Conservation (phyloP, 2,797 vertebrate species). For the Rhabdophis nuchalis region DNA sequence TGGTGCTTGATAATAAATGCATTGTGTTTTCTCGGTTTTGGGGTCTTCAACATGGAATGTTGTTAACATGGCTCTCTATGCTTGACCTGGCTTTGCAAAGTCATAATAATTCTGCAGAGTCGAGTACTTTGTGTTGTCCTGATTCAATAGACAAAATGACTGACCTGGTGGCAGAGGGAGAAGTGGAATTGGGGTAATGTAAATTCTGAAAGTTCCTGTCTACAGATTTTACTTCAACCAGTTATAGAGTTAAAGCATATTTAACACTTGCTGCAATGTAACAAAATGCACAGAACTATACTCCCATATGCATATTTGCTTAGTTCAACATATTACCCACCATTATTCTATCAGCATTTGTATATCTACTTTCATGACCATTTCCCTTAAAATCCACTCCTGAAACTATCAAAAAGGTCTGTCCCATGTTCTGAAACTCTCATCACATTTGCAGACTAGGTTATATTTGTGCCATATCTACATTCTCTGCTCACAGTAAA, state of each 20-base stretch:
- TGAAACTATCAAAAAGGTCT: not conserved
- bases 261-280: not conserved
- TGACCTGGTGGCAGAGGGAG: not conserved
- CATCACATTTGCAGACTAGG: not conserved
- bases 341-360: not conserved
- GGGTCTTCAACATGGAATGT: not conserved
- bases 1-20: not conserved
- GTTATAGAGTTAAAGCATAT: not conserved
- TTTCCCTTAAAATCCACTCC: not conserved
- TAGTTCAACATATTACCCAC: not conserved
- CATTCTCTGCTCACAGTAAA: not conserved
- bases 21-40: not conserved
- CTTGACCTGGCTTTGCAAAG: not conserved
- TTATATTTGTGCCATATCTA: not conserved
- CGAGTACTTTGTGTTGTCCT: not conserved
- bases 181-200: not conserved
- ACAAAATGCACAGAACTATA: not conserved
- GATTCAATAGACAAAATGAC: not conserved
- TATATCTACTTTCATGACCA: not conserved
- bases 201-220: not conserved
- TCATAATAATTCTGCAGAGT: not conserved
- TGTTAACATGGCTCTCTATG: not conserved
- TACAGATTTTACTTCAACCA: not conserved
- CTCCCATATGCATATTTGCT: not conserved
- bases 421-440: not conserved